phyloP scores from a whole-genome alignment of 2,888 invertebrate species.

The Notodonta ziczac region DNA sequence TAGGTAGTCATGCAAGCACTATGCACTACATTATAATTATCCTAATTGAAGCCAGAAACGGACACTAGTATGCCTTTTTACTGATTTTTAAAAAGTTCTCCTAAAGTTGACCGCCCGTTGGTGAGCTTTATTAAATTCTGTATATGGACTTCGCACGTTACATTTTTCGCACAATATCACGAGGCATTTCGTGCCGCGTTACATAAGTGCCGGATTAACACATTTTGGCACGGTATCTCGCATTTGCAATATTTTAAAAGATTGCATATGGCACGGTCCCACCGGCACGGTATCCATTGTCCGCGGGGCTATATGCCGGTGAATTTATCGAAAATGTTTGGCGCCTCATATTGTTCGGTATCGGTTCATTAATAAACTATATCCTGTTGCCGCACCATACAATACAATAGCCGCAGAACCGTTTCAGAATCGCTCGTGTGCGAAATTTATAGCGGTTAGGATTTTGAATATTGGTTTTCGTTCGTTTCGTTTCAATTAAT shows the following conservation, averaged over 20 bases:
- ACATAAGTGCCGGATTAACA: slow-evolving; percentile 67
- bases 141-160: slow-evolving; percentile 51
- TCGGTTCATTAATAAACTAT: slow-evolving; percentile 76
- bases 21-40: slow-evolving; percentile 23
- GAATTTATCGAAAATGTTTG: slow-evolving; percentile 67
- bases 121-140: slow-evolving; percentile 63
- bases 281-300: slow-evolving; percentile 61
- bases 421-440: slow-evolving; percentile 59
- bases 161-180: slow-evolving; percentile 60
- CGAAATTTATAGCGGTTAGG: slow-evolving; percentile 62
- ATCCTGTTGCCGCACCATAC: slow-evolving; percentile 58
- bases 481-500: slow-evolving; percentile 42
- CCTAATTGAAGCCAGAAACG: slow-evolving; percentile 40
- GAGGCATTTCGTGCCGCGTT: slow-evolving; percentile 49
- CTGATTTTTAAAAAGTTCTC: slow-evolving; percentile 42
- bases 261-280: slow-evolving; percentile 56
- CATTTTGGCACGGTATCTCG: slow-evolving; percentile 66
- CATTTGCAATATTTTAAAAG: slow-evolving; percentile 68
- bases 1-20: slow-evolving; percentile 30
- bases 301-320: slow-evolving; percentile 56
- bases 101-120: slow-evolving; percentile 36
- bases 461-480: slow-evolving; percentile 49
- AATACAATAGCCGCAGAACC: slow-evolving; percentile 61
- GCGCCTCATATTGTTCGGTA: slow-evolving; percentile 64
- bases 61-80: slow-evolving; percentile 25